Percentiles rank a stretch among this genome's conserved stretches.
phyloP scores from a whole-genome alignment of 2,113 vertebrate genomes.

The Halcyon malimbica region DNA sequence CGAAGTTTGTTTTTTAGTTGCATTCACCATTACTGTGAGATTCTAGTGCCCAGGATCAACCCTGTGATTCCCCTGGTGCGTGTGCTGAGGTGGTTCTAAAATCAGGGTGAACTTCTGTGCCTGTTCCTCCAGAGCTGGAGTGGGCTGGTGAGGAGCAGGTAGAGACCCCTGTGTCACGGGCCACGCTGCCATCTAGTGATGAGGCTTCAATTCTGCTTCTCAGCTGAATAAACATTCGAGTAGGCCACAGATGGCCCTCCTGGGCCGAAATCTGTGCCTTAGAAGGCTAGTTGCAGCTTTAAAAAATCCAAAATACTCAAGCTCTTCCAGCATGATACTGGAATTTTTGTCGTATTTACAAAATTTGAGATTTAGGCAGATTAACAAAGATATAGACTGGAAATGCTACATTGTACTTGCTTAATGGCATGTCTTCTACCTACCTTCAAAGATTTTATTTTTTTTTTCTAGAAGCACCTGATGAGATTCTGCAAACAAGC shows the following conservation, averaged over 20 bases:
- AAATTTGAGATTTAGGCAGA: not conserved
- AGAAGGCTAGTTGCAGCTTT: not conserved
- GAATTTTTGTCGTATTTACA: not conserved
- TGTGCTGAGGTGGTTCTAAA: not conserved
- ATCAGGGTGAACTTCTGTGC: not conserved
- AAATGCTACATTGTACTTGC: not conserved
- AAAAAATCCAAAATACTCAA: not conserved
- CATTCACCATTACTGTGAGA: too few relatives aligned
- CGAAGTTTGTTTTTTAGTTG: not conserved
- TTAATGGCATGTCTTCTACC: not conserved
- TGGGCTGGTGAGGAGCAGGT: not conserved
- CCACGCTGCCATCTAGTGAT: slow-evolving; percentile 3
- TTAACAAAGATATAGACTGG: not conserved
- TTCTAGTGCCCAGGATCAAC: not conserved
- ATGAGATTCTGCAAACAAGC: not conserved
- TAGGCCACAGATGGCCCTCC: not conserved
- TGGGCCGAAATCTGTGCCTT: not conserved
- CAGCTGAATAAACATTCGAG: not conserved
- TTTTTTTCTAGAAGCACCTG: not conserved
- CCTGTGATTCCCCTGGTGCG: not conserved
- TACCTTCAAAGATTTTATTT: not conserved
- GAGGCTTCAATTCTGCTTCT: not conserved
- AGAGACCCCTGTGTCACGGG: not conserved
- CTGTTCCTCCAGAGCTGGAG: not conserved
- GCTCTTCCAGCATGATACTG: not conserved